Base-by-base conservation (phyloP, 1,140 invertebrate species). In the Ditylenchus dipsaci region DNA sequence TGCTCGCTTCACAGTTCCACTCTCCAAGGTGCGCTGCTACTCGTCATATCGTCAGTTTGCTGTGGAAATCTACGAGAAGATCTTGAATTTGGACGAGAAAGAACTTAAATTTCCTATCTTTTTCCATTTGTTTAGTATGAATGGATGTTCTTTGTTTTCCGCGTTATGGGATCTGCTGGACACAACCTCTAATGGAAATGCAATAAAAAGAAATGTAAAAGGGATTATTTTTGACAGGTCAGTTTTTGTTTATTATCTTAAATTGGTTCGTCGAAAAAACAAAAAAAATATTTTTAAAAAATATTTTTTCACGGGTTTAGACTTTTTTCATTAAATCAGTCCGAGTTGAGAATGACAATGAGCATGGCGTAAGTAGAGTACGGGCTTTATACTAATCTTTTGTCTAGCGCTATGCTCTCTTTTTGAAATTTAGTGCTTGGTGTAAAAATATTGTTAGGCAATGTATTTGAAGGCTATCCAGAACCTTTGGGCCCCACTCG, bases 91-190 rank as follows among this genome's bases (percentile, higher is more conserved):
- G n/a, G 49, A 53, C 1, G 84, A 85, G 27, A 86, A 89, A 77
- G 88, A 87, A 74, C 85, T 90, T 33, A 87, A 89, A 78, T 85
- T 86, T 21, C 89, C 89, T 1, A 86, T 90, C 45, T 88, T 91
- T 63, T 88, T 91, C 77, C 90, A 91, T 72, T 86, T 90, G 42
- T 91, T 91, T 81, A 90, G 89, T 60, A 91, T 91, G 82, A 90
- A 90, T 17, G 90, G 90, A 57, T 85, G 59, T 65, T 73, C 49
- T 63, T 66, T 73, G 30, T 88, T 71, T 80, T 86, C 63, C 9
- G 71, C 76, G 15, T 62, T 76, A 7, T 81, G 76, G 78, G 72
- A 79, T 33, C 67, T 81, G 15, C 68, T 85, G 17, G 68, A 76
- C 26, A 72, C 71, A 21, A 63, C 68, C 11, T 61, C 76, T 9